A percentile compares a stretch with the other conserved stretches of the same genome.
Evolutionary conservation across 1,140 invertebrate genomes (phyloP).

Genomic region (Mactra quadrangularis): DNA sequence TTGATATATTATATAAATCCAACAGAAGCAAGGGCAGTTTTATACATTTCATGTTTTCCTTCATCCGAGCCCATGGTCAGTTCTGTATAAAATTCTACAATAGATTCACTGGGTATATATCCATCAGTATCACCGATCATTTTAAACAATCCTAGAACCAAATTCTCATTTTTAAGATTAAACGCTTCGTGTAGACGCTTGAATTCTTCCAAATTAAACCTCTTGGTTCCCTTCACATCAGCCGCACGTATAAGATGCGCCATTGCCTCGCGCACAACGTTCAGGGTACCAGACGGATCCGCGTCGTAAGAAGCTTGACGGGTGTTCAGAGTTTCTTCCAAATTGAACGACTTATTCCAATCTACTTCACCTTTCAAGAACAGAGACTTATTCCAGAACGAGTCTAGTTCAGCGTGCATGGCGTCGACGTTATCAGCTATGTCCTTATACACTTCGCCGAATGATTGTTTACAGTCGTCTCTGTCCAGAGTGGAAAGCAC

Average conservation of each 20-base stretch:
- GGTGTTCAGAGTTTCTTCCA: neutral
- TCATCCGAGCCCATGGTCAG: conserved; percentile 23
- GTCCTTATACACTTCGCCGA: neutral
- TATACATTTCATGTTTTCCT: conserved; percentile 8
- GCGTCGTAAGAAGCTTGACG: neutral
- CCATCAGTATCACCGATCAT: conserved; percentile 17
- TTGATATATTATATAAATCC: conserved; percentile 8
- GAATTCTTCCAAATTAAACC: conserved; percentile 21
- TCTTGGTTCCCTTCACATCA: neutral
- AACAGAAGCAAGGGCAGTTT: neutral
- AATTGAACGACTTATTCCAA: neutral
- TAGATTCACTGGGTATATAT: neutral
- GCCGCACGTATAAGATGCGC: neutral
- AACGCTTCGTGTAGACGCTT: conserved; percentile 19
- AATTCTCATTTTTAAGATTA: neutral
- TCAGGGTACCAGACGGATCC: neutral
- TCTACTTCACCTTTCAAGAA: neutral
- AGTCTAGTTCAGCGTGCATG: conserved; percentile 1
- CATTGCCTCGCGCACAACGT: neutral
- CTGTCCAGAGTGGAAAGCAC: neutral
- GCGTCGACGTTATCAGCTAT: neutral
- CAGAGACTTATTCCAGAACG: conserved; percentile 3
- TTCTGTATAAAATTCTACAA: conserved; percentile 32
- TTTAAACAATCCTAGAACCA: conserved; percentile 16
- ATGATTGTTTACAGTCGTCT: conserved; percentile 6